Conservation (phyloP, 2,888 invertebrate species). For the Acleris emargana region DNA sequence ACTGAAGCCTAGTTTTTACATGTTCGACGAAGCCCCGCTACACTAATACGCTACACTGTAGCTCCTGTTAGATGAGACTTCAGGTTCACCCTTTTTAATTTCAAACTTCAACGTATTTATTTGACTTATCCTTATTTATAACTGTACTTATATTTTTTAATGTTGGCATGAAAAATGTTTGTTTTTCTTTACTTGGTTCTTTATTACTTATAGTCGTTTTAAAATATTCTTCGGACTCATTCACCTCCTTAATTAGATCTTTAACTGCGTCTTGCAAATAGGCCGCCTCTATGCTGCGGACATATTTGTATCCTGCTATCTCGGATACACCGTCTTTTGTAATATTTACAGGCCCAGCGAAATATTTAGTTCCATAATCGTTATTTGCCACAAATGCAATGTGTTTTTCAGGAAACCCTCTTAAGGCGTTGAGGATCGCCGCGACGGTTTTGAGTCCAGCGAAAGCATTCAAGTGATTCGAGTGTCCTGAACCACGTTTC, state of each 20-base stretch:
- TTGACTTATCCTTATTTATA: too few species aligned
- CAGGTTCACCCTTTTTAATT: too few species aligned
- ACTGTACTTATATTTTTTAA: too few species aligned
- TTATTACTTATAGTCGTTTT: neutral
- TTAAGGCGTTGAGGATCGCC: conserved; percentile 20
- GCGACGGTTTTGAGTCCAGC: conserved; percentile 14
- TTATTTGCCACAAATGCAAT: conserved; percentile 29
- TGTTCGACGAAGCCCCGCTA: too few species aligned
- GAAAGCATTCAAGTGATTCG: conserved; percentile 12
- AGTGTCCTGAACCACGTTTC: conserved; percentile 9
- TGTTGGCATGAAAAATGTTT: neutral
- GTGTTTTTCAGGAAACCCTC: conserved; percentile 16
- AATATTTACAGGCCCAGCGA: conserved; percentile 23
- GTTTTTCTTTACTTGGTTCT: neutral
- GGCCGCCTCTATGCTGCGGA: conserved; percentile 18
- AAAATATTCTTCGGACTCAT: conserved; percentile 20
- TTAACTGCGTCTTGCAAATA: conserved; percentile 23
- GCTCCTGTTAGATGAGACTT: too few species aligned
- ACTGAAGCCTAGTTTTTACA: too few species aligned
- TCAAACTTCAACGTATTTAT: too few species aligned
- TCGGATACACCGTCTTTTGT: conserved; percentile 20
- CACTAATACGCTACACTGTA: too few species aligned
- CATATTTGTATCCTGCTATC: conserved; percentile 17
- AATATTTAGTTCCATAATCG: conserved; percentile 18
- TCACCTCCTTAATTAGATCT: conserved; percentile 19